Evolutionary conservation across 2,113 vertebrate species (phyloP).

Genomic region (Alexandromys fortis): DNA sequence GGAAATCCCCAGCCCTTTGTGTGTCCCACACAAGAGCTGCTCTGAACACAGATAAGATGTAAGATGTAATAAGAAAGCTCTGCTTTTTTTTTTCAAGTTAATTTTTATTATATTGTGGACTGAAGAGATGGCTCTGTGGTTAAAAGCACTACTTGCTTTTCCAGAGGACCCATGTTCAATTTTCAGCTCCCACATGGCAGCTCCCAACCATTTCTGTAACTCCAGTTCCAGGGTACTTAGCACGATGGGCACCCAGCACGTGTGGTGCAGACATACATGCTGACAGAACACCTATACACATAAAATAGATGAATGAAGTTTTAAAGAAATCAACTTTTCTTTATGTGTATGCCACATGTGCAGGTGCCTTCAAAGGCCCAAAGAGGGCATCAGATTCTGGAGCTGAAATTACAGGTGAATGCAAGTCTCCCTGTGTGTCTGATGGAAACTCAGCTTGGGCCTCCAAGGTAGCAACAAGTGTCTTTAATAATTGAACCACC

Average conservation of each 20-base stretch:
- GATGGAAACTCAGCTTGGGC: no score
- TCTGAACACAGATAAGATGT: conserved; percentile 62
- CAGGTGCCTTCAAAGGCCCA: not conserved
- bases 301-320: not conserved
- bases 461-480: not conserved
- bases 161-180: not conserved
- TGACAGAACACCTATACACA: not conserved
- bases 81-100: not conserved
- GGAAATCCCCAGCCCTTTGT: not conserved
- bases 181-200: not conserved
- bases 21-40: conserved; percentile 67
- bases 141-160: not conserved
- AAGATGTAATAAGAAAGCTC: conserved; percentile 48
- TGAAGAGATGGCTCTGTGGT: not conserved
- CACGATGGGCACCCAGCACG: not conserved
- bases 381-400: not conserved
- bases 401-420: not conserved
- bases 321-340: not conserved
- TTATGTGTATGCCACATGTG: not conserved
- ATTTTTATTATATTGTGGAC: not conserved
- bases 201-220: not conserved
- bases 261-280: no score
- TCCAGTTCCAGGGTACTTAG: not conserved
- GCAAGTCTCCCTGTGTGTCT: not conserved
- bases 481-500: not conserved